Evolutionary conservation across 1,140 invertebrate species (phyloP).

Genomic region (Trypoxylus dichotomus): DNA sequence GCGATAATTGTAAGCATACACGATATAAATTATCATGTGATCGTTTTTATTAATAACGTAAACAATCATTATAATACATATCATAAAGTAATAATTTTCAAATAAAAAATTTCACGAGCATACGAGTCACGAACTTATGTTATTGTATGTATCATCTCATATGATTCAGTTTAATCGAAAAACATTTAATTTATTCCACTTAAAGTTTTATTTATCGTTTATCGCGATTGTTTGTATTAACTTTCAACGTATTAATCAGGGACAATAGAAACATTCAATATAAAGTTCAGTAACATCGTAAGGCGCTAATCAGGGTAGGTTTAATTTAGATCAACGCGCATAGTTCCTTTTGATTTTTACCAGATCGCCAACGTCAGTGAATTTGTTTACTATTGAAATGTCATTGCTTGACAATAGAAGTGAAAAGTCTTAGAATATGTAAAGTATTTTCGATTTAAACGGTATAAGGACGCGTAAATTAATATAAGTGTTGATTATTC

Average conservation of each 20-base stretch:
- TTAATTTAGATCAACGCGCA: neutral
- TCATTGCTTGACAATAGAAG: constrained; percentile 25
- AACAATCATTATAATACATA: too few species aligned
- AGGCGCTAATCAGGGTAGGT: neutral
- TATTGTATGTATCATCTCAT: too few species aligned
- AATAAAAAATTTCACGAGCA: too few species aligned
- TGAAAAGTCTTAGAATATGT: neutral
- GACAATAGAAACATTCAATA: neutral
- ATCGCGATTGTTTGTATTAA: neutral
- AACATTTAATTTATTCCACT: too few species aligned
- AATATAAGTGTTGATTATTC: neutral
- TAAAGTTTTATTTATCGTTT: neutral
- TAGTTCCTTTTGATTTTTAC: constrained; percentile 11
- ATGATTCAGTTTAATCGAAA: too few species aligned
- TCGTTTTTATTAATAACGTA: too few species aligned
- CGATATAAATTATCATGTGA: too few species aligned
- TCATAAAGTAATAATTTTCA: too few species aligned
- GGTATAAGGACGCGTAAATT: neutral
- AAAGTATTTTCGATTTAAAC: constrained; percentile 13
- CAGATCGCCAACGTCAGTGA: constrained; percentile 26
- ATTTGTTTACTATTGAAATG: constrained; percentile 30
- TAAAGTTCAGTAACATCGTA: neutral
- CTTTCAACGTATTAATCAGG: neutral
- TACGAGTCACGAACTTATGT: too few species aligned
- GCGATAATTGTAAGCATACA: too few species aligned